Evolutionary conservation across 2,797 vertebrate genomes (phyloP).

Genomic region (Propithecus perrieri): DNA sequence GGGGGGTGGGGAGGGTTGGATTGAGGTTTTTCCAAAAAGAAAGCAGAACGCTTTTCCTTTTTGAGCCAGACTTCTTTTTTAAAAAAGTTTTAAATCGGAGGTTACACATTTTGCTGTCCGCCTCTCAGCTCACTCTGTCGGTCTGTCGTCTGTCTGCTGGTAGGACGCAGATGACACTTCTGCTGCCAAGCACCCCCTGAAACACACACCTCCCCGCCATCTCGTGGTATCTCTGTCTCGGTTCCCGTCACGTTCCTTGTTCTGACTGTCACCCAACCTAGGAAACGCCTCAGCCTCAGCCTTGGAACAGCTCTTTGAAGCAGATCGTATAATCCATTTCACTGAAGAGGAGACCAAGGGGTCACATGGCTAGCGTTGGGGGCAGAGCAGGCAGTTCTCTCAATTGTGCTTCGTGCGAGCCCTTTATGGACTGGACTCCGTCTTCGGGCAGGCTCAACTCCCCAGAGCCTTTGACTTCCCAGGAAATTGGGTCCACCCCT

Average conservation of each 20-base stretch:
- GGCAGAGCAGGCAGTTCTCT: not conserved
- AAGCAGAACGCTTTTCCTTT: slow-evolving; percentile 15
- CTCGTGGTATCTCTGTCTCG: not conserved
- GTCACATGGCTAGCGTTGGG: not conserved
- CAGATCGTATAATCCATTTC: not conserved
- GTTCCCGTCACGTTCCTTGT: not conserved
- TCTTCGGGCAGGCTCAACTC: not conserved
- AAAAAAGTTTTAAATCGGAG: not conserved
- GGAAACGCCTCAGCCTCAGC: not conserved
- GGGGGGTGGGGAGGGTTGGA: not conserved
- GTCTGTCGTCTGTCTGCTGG: not conserved
- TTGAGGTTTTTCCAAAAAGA: not conserved
- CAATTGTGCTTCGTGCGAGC: not conserved
- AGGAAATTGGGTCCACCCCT: not conserved
- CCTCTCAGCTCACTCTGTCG: not conserved
- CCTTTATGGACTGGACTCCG: not conserved
- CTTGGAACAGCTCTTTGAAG: not conserved
- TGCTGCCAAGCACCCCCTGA: not conserved
- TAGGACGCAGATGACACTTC: not conserved
- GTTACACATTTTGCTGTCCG: not conserved
- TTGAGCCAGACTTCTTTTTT: not conserved
- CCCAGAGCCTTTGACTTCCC: not conserved
- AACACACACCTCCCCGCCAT: not conserved
- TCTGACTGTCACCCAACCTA: not conserved
- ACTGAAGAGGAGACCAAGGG: not conserved